Percentiles rank a stretch among this genome's conserved stretches.
phyloP scores from a whole-genome alignment of 2,888 invertebrate species.

The Eugnorisma glareosa region DNA sequence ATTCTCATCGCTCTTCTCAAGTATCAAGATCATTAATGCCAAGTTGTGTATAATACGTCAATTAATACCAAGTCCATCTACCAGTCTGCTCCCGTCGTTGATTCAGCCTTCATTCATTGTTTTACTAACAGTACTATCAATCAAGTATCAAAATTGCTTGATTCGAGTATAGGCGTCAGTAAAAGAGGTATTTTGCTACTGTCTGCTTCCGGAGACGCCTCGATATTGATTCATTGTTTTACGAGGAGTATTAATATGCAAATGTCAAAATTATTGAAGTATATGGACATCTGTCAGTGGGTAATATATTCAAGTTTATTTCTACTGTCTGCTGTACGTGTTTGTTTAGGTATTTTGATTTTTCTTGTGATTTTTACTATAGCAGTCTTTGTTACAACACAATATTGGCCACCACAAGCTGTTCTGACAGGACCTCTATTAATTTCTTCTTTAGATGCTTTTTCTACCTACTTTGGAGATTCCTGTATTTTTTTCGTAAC shows the following conservation, averaged over 20 bases:
- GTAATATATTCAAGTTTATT: slow-evolving; percentile 1
- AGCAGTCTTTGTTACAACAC: no score
- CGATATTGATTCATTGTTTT: slow-evolving; percentile 80
- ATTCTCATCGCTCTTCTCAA: not conserved
- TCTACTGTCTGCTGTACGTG: not conserved
- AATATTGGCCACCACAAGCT: not conserved
- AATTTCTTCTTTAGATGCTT: not conserved
- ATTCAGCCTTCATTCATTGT: slow-evolving; percentile 51
- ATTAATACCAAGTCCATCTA: slow-evolving; percentile 24
- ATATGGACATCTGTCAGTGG: not conserved
- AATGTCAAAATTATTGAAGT: slow-evolving; percentile 35
- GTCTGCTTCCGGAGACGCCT: slow-evolving; percentile 67
- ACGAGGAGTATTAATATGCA: slow-evolving; percentile 56
- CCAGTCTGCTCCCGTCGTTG: slow-evolving; percentile 26
- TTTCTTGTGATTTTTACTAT: not conserved
- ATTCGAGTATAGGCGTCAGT: slow-evolving; percentile 37
- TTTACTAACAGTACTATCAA: slow-evolving; percentile 37
- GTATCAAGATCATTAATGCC: slow-evolving; percentile 38
- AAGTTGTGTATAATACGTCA: slow-evolving; percentile 38
- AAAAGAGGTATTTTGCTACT: slow-evolving; percentile 65
- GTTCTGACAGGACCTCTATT: not conserved
- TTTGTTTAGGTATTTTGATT: not conserved
- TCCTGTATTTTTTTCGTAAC: not conserved
- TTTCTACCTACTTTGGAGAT: not conserved
- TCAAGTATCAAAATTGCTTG: slow-evolving; percentile 71